A percentile compares a stretch with the other conserved stretches of the same genome.
phyloP scores from a whole-genome alignment of 2,797 vertebrate species.

The Halcyon badia region DNA sequence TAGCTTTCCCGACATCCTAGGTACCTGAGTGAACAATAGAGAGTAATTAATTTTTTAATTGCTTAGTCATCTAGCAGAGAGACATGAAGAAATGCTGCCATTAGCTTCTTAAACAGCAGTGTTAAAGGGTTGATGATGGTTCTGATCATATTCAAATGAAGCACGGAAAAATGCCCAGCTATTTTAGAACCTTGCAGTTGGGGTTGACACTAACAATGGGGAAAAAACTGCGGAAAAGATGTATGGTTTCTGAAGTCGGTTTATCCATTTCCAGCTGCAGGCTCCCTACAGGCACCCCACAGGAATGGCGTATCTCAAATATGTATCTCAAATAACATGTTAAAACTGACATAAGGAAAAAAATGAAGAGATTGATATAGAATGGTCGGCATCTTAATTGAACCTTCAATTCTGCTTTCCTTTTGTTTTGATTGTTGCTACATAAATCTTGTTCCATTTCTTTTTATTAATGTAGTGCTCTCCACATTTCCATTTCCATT shows the following conservation, averaged over 20 bases:
- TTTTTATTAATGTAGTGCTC: slow-evolving; percentile 63
- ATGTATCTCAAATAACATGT: neutral
- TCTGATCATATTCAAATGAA: neutral
- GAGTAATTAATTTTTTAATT: neutral
- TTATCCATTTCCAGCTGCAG: neutral
- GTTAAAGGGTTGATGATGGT: neutral
- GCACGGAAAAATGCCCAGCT: rapidly evolving
- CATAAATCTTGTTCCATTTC: slow-evolving; percentile 63
- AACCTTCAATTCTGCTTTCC: neutral
- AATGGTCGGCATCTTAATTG: neutral
- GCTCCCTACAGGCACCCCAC: neutral
- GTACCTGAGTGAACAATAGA: neutral
- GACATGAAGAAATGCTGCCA: neutral
- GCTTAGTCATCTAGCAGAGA: neutral
- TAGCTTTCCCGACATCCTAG: neutral
- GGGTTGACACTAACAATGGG: neutral
- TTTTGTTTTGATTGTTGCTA: slow-evolving; percentile 53
- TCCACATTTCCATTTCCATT: slow-evolving; percentile 61
- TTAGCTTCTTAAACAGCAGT: neutral
- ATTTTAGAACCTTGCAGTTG: neutral
- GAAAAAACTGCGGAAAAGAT: neutral
- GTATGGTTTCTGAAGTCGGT: neutral
- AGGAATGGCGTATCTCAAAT: neutral
- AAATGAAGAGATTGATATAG: neutral
- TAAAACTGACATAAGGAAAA: neutral